phyloP scores from a whole-genome alignment of 2,888 invertebrate genomes.

The Phalangium opilio region DNA sequence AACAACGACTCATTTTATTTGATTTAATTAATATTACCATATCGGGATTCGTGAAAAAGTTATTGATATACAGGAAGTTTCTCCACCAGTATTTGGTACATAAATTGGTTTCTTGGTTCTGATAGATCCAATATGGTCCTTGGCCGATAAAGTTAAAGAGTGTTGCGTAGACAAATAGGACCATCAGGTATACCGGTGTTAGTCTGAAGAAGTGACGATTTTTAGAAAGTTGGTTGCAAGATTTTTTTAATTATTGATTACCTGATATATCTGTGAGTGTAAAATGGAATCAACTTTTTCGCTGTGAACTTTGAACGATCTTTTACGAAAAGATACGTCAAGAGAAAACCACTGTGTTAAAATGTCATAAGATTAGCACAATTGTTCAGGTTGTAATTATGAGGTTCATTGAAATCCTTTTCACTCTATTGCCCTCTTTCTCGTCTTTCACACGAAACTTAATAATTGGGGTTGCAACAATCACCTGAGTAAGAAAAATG shows the following conservation, averaged over 20 bases:
- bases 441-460: too few species aligned
- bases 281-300: slow-evolving; percentile 4
- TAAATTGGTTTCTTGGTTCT: slow-evolving; percentile 45
- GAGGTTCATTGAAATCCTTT: too few species aligned
- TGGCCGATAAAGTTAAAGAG: slow-evolving; percentile 50
- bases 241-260: not conserved
- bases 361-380: slow-evolving; percentile 1
- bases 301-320: not conserved
- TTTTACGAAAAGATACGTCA: slow-evolving; percentile 7
- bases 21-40: too few species aligned
- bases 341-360: slow-evolving; percentile 9
- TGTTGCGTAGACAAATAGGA: slow-evolving; percentile 56
- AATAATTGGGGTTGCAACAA: too few species aligned
- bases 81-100: slow-evolving; percentile 56
- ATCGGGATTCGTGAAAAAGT: slow-evolving; percentile 34
- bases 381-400: too few species aligned
- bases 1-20: too few species aligned
- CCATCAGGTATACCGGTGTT: slow-evolving; percentile 54
- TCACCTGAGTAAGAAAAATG: not conserved
- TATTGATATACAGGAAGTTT: slow-evolving; percentile 55
- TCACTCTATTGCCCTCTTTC: too few species aligned
- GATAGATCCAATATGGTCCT: slow-evolving; percentile 60
- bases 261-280: slow-evolving; percentile 9
- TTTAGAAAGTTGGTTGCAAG: not conserved
- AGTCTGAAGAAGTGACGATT: slow-evolving; percentile 39